Conservation (phyloP, 2,888 invertebrate species). For the Cosmopolites sordidus region DNA sequence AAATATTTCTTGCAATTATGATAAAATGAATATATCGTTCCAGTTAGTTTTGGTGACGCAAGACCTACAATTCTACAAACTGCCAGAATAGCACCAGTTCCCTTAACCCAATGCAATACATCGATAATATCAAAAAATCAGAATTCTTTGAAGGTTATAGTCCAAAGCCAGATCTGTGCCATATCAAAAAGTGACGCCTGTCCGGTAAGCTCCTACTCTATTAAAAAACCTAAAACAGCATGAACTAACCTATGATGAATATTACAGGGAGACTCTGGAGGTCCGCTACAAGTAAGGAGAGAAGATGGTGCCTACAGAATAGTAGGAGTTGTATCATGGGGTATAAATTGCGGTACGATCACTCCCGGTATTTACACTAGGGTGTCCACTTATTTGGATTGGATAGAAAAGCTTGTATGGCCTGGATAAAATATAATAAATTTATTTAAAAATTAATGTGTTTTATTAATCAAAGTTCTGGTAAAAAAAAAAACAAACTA, state of each 20-base stretch:
- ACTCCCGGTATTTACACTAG: conserved; percentile 36
- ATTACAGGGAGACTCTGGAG: conserved; percentile 38
- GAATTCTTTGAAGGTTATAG: conserved; percentile 25
- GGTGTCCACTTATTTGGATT: conserved; percentile 36
- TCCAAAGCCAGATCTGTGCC: conserved; percentile 35
- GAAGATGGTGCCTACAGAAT: conserved; percentile 29
- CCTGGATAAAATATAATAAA: conserved; percentile 14
- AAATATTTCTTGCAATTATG: too few relatives aligned
- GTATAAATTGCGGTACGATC: conserved; percentile 32
- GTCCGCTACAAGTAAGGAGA: conserved; percentile 35
- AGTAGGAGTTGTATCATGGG: conserved; percentile 36
- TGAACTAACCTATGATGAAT: neutral
- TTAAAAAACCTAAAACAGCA: neutral
- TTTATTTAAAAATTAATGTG: neutral
- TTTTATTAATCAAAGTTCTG: neutral
- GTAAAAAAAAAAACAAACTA: too few relatives aligned
- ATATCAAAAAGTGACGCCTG: conserved; percentile 34
- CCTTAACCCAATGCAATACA: conserved; percentile 28
- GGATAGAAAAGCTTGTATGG: conserved; percentile 37
- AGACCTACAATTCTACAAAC: conserved; percentile 31
- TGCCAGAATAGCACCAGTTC: conserved; percentile 29
- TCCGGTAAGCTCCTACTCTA: conserved; percentile 28
- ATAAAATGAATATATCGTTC: too few relatives aligned
- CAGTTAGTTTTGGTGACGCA: too few relatives aligned
- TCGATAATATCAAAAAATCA: conserved; percentile 24